A percentile compares a stretch with the other conserved stretches of the same genome.
These are phyloP conservation scores for Henricia sp. DNA, from an alignment of 53 echinoderm and acorn worm genomes.

Conservation along the genomic window DNA sequence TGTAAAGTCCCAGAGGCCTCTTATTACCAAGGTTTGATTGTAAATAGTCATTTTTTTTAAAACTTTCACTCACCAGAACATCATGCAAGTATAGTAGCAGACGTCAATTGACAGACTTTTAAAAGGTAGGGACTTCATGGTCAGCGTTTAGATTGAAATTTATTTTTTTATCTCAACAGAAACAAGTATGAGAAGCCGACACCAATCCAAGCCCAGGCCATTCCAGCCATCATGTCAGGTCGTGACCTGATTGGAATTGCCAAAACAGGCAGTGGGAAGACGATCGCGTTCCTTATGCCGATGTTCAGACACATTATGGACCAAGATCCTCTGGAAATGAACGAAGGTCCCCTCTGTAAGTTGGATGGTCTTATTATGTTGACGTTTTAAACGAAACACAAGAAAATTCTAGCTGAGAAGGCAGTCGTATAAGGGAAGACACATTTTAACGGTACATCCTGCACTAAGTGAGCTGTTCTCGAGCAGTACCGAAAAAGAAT, in stretches of 20 bases:
- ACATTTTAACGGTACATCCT: no score
- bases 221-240: conserved; percentile 96
- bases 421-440: no score
- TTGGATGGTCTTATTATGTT: neutral
- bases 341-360: conserved; percentile 97
- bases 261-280: conserved; percentile 80
- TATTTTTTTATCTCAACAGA: conserved; percentile 35
- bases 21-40: no score
- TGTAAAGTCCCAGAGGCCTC: no score
- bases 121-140: no score
- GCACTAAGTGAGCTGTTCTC: no score
- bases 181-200: conserved; percentile 99
- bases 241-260: conserved; percentile 91
- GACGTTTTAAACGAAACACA: neutral
- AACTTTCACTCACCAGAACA: no score
- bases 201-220: conserved; percentile 96
- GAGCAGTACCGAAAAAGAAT: no score
- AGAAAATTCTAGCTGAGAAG: neutral
- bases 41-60: no score
- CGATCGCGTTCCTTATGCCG: conserved; percentile 91
- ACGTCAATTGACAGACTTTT: no score
- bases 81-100: no score
- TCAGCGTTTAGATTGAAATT: no score
- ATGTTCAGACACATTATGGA: conserved; percentile 98
- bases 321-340: conserved; percentile 85